Evolutionary conservation across 1,140 invertebrate species (phyloP), one percentile per base, ranked within the genome.

Genomic region (Macrostomum lignano): DNA sequence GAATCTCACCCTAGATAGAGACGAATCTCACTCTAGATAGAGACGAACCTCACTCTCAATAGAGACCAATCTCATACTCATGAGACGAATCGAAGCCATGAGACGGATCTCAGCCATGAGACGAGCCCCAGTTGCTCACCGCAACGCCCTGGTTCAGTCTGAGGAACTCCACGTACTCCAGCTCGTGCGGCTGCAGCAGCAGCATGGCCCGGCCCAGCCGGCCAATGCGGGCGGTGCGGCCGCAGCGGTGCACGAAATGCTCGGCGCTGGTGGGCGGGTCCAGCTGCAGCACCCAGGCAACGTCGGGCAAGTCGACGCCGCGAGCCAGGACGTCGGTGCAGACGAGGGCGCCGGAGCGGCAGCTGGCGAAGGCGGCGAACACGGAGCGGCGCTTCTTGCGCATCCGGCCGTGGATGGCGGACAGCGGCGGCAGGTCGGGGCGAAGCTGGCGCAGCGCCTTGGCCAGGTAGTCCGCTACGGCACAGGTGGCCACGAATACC

Each of bases 251-350:
- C 10, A 94, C 77, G 58, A 93, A 86, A 26, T n/a, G 55, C 46
- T 46, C 55, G 21, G 62, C 55, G 20, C 50, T 49, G 36, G 49
- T 62, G n/a, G 88, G 88, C 7, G 86, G 77, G 64, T 96, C 88
- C 65, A 72, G 94, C 51, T 96, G 86, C 23, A 96, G 61, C 1
- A 98, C 86, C 81, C 81, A 93, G 47, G 91, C 67, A 10, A 76
- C 74, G 51, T 78, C 71, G 1, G 79, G 76, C 45, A 96, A 76
- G 58, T 96, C 88, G 21, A 98, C 67, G 22, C 88, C 88, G 48
- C 88, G 64, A 2, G 84, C 81, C 68, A 96, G 70, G 1, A 96
- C 71, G 64, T 98, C 88, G 2, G 88, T 98, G 51, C 81, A 91
- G 14, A 93, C 49, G 37, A 96, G 58, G 24, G 96, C 61, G n/a